Base-by-base conservation (phyloP, 2,113 vertebrate species). In the Syngnathoides biaculeatus region DNA sequence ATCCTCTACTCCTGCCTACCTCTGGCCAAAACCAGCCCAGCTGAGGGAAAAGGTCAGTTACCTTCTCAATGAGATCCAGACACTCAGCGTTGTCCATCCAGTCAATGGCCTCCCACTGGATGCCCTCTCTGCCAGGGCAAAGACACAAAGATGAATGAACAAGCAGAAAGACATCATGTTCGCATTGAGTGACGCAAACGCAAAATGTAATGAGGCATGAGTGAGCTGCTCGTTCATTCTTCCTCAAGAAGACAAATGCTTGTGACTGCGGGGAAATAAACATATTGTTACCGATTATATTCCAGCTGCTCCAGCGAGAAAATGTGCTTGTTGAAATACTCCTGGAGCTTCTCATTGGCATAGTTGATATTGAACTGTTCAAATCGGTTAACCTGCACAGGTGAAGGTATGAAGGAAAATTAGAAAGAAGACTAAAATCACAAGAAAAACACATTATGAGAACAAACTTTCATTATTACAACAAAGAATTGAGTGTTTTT, bases 41-140 rank as follows among this genome's bases (percentile, higher is more conserved):
- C 2, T 8, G 12, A 8, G 27, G 15, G 35, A 8, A 35, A 57
- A 27, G 15, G 26, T 35, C 27, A 38, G 17, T 35, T 84, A 96
- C 95, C 94, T 97, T 97, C 79, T 97, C 95, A 20, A 97, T 93
- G 75, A 97, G 94, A 87, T 97, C 95, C 90, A 97, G 87, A 85
- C 95, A 97, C 76, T 97, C 95, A 8, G 95, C 95, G 19, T 97
- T 97, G 89, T 97, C 95, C 95, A 96, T 95, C 95, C 95, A 97
- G 89, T 96, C 94, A 82, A 97, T 97, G 71, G 94, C 95, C 84
- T 97, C 95, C 95, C 95, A 97, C 81, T 88, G 92, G 86, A 97
- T 95, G 48, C 94, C 95, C 81, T 97, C 95, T 87, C 95, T 96
- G 80, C n/a, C 39, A 75, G 64, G 63, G 81, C 50, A 77, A 20